Evolutionary conservation across 37 sponge, comb jelly and placozoan species (phyloP).

Genomic region (Beroe ovata): DNA sequence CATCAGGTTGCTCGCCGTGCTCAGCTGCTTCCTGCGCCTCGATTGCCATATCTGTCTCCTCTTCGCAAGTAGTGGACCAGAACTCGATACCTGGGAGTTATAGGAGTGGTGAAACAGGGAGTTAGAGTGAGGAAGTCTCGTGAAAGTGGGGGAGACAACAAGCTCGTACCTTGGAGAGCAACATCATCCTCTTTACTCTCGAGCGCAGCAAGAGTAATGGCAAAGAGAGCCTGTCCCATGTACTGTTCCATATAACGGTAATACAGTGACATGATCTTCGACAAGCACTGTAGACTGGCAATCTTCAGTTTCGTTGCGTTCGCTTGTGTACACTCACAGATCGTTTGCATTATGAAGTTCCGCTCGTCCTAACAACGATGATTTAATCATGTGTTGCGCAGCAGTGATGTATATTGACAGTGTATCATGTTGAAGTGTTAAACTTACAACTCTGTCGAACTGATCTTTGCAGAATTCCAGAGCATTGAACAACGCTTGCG

Average conservation of each 20-base stretch:
- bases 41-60: slow-evolving; percentile 88
- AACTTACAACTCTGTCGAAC: slow-evolving; percentile 88
- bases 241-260: slow-evolving; percentile 97
- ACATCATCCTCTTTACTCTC: slow-evolving; percentile 79
- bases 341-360: slow-evolving; percentile 96
- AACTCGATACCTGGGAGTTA: slow-evolving; percentile 90
- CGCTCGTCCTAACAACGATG: slow-evolving; percentile 76
- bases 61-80: slow-evolving; percentile 99
- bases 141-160: neutral
- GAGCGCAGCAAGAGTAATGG: slow-evolving; percentile 97
- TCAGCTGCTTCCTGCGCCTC: slow-evolving; percentile 87
- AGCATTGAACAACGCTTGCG: slow-evolving; percentile 87
- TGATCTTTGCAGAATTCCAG: slow-evolving; percentile 96
- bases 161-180: slow-evolving; percentile 78
- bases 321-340: slow-evolving; percentile 69
- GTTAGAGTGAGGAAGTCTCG: neutral
- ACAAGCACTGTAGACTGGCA: slow-evolving; percentile 91
- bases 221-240: slow-evolving; percentile 99
- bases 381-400: too few species aligned
- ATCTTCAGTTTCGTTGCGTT: slow-evolving; percentile 74
- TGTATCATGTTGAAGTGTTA: too few species aligned
- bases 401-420: too few species aligned
- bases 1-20: slow-evolving; percentile 70
- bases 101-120: too few species aligned
- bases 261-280: slow-evolving; percentile 92